Conservation (phyloP, 2,797 vertebrate species). For the Cirrhinus molitorella region DNA sequence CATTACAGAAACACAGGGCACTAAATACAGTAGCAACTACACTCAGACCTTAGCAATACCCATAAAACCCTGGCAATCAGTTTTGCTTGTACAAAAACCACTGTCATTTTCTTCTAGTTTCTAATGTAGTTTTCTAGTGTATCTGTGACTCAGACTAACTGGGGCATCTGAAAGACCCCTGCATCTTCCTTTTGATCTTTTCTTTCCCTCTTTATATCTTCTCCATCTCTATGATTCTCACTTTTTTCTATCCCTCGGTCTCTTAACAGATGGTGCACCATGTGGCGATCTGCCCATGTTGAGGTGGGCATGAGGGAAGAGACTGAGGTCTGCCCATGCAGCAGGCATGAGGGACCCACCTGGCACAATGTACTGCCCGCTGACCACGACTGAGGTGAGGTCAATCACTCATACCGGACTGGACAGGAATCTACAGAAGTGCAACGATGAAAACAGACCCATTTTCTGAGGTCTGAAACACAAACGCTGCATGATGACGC, state of each 20-base stretch:
- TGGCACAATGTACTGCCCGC: conserved; percentile 33
- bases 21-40: background rate
- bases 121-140: too few species aligned
- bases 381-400: conserved; percentile 30
- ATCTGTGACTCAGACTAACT: background rate
- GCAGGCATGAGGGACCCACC: conserved; percentile 52
- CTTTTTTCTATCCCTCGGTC: conserved; percentile 45
- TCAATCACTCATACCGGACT: background rate
- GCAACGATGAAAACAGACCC: background rate
- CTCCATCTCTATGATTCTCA: conserved; percentile 25
- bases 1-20: background rate
- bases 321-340: conserved; percentile 59
- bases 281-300: conserved; percentile 67
- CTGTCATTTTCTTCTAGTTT: background rate
- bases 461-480: background rate
- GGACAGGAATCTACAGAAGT: background rate
- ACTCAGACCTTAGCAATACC: background rate
- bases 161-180: conserved; percentile 43
- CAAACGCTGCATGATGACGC: background rate
- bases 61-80: background rate
- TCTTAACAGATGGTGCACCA: conserved; percentile 67
- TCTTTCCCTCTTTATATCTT: conserved; percentile 19
- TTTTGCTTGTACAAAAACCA: background rate
- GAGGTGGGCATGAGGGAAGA: conserved; percentile 65
- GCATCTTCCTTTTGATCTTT: conserved; percentile 41